phyloP scores from a whole-genome alignment of 2,797 vertebrate genomes.

The Oreochromis grahami region DNA sequence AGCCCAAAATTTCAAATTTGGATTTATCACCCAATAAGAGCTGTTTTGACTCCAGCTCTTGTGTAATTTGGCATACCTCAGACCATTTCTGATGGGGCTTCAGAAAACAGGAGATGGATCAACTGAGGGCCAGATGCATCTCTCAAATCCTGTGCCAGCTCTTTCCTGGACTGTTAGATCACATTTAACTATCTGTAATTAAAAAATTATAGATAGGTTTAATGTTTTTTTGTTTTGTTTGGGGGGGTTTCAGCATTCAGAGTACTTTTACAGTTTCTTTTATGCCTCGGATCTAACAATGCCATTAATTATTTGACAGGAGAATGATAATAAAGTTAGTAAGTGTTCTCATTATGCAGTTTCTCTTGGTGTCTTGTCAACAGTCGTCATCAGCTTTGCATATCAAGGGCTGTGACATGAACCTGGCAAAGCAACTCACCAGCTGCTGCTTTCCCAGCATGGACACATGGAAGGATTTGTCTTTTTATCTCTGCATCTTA shows the following conservation, averaged over 20 bases:
- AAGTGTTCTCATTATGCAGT: not conserved
- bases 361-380: not conserved
- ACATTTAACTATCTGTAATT: not conserved
- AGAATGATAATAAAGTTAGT: not conserved
- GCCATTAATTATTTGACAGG: not conserved
- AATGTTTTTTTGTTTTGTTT: not conserved
- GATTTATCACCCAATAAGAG: not conserved
- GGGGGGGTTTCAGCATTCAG: not conserved
- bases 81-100: not conserved
- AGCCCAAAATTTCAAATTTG: not conserved
- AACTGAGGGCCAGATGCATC: not conserved
- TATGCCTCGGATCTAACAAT: not conserved
- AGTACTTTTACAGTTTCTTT: not conserved
- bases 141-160: not conserved
- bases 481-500: not conserved
- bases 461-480: not conserved
- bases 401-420: not conserved
- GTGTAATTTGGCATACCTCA: not conserved
- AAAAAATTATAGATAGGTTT: not conserved
- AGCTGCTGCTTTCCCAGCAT: conserved; percentile 9
- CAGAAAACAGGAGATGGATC: not conserved
- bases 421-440: not conserved
- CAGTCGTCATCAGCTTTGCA: not conserved
- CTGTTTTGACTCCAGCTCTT: not conserved
- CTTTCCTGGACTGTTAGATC: not conserved